Base-by-base conservation (phyloP, 2,113 vertebrate genomes). In the Nycticorax nycticorax region DNA sequence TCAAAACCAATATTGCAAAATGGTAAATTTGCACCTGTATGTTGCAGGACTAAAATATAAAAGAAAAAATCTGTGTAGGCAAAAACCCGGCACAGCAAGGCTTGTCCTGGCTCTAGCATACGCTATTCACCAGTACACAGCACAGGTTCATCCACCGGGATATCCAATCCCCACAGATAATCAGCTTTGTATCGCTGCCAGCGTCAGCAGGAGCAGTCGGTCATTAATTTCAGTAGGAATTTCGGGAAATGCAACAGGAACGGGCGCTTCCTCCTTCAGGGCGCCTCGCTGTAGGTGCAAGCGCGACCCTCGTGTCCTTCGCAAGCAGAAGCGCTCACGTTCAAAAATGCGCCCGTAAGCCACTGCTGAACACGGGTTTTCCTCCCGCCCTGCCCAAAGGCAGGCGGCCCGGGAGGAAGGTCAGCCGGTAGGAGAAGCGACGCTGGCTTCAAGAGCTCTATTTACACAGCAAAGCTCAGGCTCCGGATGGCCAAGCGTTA, bases 351-450 rank as follows among this genome's bases (percentile, higher is more conserved):
- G 4, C 6, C 8, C 27, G 5, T 3, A 6, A 9, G 14, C 45
- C 77, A 32, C 76, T 68, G 41, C 39, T 6, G 3, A 59, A 62
- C 2, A 8, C 0, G 6, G 0, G 0, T 16, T 74, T 53, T 47
- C 32, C 32, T 66, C 48, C n/a, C 33, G 86, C 75, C 7, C 63
- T 76, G 35, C 53, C n/a, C 45, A 32, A 84, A 57, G 41, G 41
- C 37, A 75, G 86, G 76, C 69, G 59, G 32, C 30, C 32, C 1
- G 4, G 27, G 48, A 81, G 48, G 57, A 43, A 85, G 71, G 24
- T 27, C 37, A 45, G 43, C 26, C 16, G 14, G 13, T 10, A 4
- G 9, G 48, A 88, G 57, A 80, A 88, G 45, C 33, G 56, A 1
- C 35, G 59, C 43, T 55, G 24, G 17, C 63, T 68, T 50, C 57